Base-by-base conservation (phyloP, 2,888 invertebrate genomes). In the Spodoptera exigua region DNA sequence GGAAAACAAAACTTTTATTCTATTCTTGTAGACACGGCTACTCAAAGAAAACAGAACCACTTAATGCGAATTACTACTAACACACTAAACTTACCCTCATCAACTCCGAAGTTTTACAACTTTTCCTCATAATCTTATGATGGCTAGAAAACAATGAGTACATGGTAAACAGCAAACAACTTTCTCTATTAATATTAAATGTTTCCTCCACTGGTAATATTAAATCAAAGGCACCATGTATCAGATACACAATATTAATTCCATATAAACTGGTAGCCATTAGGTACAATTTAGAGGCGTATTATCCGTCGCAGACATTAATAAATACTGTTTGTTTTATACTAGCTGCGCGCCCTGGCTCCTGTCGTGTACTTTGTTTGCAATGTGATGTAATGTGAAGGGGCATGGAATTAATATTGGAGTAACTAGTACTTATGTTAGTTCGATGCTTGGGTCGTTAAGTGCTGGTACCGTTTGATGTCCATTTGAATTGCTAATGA, bases 211-310 rank as follows among this genome's bases (percentile, higher is more conserved):
- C 62, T 44, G 65, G 66, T 72, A 73, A 79, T 79, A 82, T 78
- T 84, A 84, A 85, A 85, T 85, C 80, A 85, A 75, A 71, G 64
- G 54, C 55, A 53, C 64, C 71, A 55, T 79, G 74, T 70, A 72
- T 62, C 73, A 67, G 76, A 70, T 78, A 78, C 65, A 79, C 80
- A 78, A 80, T 84, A 83, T 82, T 80, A 83, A 77, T 76, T 69
- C 67, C 48, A 79, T 74, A 76, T 80, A 81, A 85, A 85, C 87
- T 79, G 82, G 86, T 84, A 85, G 84, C 84, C 59, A 85, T 87
- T 84, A 86, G 57, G 54, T 37, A 67, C 71, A 73, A 74, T 74
- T 78, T 77, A 81, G 72, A 72, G 60, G 72, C 68, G 73, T 81
- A 79, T 80, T 83, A 79, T 77, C 65, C 73, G 68, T 72, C 48